phyloP scores from a whole-genome alignment of 2,113 vertebrate genomes.

The Tyto alba region DNA sequence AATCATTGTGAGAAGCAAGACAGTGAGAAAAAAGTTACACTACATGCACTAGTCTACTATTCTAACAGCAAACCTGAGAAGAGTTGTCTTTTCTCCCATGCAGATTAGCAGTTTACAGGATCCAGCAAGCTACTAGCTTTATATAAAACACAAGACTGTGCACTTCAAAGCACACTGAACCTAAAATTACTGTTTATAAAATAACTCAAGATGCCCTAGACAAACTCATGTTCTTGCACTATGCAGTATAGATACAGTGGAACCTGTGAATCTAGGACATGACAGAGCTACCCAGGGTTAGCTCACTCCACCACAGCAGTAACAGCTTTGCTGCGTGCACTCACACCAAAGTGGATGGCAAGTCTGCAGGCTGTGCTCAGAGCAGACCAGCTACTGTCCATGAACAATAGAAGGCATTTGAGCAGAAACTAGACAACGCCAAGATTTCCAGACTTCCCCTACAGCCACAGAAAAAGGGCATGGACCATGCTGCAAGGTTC shows the following conservation, averaged over 20 bases:
- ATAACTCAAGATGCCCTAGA: too few species aligned
- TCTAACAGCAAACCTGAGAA: neutral
- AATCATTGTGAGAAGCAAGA: constrained; percentile 5
- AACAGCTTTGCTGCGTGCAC: neutral
- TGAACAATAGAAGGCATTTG: rapidly evolving
- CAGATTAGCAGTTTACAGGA: neutral
- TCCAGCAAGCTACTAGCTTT: neutral
- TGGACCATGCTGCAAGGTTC: rapidly evolving
- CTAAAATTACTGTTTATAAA: neutral
- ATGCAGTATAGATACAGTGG: neutral
- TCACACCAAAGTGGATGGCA: rapidly evolving
- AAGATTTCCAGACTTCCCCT: neutral
- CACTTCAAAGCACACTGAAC: neutral
- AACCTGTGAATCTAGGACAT: neutral
- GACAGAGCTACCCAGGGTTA: neutral
- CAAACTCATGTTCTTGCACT: neutral
- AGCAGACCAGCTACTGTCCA: neutral
- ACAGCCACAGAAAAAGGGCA: neutral
- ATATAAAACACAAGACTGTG: neutral
- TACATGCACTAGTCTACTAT: too few species aligned
- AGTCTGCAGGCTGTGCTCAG: neutral
- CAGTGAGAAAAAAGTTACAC: neutral
- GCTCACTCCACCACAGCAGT: neutral
- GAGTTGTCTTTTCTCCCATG: neutral
- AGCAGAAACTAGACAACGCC: neutral